These are phyloP conservation scores for Clarias laeviceps DNA, from an alignment of 2,797 vertebrate genomes.

Conservation along the genomic window DNA sequence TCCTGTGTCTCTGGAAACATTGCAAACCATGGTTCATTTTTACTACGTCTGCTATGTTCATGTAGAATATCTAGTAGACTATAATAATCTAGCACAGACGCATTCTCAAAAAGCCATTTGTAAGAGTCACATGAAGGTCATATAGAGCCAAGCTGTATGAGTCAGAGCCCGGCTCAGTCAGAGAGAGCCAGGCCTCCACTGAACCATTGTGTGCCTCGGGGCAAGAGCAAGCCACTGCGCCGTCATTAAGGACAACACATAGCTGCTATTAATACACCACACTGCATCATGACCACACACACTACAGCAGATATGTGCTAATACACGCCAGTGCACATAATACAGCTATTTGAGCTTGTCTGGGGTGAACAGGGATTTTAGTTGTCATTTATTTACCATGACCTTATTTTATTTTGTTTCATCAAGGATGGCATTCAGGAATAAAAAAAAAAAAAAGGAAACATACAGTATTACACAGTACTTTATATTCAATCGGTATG, in stretches of 20 bases:
- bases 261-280: slow-evolving; percentile 59
- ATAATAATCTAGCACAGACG: slow-evolving; percentile 25
- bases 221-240: slow-evolving; percentile 53
- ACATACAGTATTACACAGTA: background rate
- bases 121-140: slow-evolving; percentile 61
- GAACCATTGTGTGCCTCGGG: slow-evolving; percentile 49
- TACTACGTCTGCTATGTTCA: background rate
- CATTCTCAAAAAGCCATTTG: slow-evolving; percentile 57
- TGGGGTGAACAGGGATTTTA: background rate
- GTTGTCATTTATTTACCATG: slow-evolving; percentile 3
- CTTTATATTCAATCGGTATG: background rate
- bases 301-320: slow-evolving; percentile 36
- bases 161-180: slow-evolving; percentile 38
- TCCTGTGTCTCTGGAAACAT: background rate
- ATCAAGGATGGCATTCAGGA: background rate
- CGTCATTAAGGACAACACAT: slow-evolving; percentile 61
- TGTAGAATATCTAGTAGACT: background rate
- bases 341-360: slow-evolving; percentile 1
- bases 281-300: slow-evolving; percentile 45
- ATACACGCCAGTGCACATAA: slow-evolving; percentile 19
- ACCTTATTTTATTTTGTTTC: background rate
- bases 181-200: slow-evolving; percentile 46
- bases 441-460: background rate
- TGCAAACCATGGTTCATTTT: background rate
- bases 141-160: slow-evolving; percentile 50